Percentiles rank a stretch among this genome's conserved stretches.
Conservation (phyloP, 2,888 invertebrate species). For the Caenorhabditis sp. region DNA sequence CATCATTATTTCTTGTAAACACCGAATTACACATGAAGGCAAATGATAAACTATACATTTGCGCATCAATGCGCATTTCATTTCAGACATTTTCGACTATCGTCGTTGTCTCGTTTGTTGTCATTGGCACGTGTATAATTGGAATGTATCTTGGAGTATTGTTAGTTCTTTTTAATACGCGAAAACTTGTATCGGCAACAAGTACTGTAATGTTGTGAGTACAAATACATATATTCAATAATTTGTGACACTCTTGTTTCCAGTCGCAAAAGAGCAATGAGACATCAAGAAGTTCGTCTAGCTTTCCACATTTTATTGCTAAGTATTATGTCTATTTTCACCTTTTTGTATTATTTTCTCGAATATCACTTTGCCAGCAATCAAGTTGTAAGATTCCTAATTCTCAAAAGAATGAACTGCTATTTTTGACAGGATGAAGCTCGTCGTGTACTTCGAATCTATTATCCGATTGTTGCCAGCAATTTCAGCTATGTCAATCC, state of each 20-base stretch:
- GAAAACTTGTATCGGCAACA: not conserved
- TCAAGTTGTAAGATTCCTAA: conserved; percentile 18
- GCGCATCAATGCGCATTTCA: not conserved
- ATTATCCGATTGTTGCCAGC: conserved; percentile 13
- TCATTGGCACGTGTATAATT: not conserved
- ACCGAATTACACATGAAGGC: conserved; percentile 12
- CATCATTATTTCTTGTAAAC: conserved; percentile 16
- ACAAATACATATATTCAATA: not conserved
- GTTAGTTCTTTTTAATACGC: conserved; percentile 4
- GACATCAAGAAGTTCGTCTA: conserved; percentile 22
- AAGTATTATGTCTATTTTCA: conserved; percentile 11
- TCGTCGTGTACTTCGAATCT: conserved; percentile 15
- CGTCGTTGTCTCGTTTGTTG: conserved; percentile 13
- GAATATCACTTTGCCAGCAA: conserved; percentile 8
- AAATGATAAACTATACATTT: not conserved
- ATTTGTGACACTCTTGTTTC: not conserved
- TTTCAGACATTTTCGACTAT: conserved; percentile 19
- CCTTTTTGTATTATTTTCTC: conserved; percentile 19
- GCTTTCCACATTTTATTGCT: conserved; percentile 22
- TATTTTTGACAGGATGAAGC: conserved; percentile 9
- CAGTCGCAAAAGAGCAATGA: conserved; percentile 9
- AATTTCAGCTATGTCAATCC: conserved; percentile 29
- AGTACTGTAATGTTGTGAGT: not conserved
- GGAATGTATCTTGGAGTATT: conserved; percentile 16
- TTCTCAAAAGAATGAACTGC: too few relatives aligned